Evolutionary conservation across 2,888 invertebrate genomes (phyloP), one percentile per base, ranked within the genome.

Genomic region (Formica aserva): DNA sequence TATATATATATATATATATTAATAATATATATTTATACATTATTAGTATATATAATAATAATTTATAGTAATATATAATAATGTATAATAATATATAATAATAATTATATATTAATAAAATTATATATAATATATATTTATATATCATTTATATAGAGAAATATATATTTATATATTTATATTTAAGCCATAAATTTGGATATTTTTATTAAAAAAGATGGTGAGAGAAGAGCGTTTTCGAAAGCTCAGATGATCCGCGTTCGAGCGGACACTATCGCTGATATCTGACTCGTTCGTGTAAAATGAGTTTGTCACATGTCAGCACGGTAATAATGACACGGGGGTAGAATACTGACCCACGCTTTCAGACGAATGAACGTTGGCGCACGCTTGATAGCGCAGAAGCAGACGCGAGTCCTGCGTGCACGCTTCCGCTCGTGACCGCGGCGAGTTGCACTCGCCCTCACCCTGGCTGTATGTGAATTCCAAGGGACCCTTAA

Each of bases 351-450:
- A 90, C 95, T 95, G 93, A 98, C 97, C 97, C 90, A 97, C 97
- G 93, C 97, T 97, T 94, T 98, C 98, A 0, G 98, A 97, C 63
- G 97, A 96, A 0, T 95, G 95, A 5, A 98, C 96, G 92, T 98
- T 97, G 0, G 97, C 97, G 92, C 98, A 98, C 0, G 98, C 97
- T 95, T 97, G 97, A 94, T 98, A 98, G 86, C 97, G 96, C 87
- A 98, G 96, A 86, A 98, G 96, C 65, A 98, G 96, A 63, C 97
- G 95, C 2, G 97, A 97, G 92, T 97, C 97, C 91, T 98, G 97
- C 0, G 98, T 98, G 95, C 98, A 98, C 75, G 97, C 97, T 94
- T 98, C 98, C 0, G 97, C 97, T 65, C 97, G 96, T 15, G 98
- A 98, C 22, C 96, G 96, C 0, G 98, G 98, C 91, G 96, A 96